These are phyloP conservation scores for Orycteropus afer DNA, from an alignment of 2,113 vertebrate species.

Conservation along the genomic window DNA sequence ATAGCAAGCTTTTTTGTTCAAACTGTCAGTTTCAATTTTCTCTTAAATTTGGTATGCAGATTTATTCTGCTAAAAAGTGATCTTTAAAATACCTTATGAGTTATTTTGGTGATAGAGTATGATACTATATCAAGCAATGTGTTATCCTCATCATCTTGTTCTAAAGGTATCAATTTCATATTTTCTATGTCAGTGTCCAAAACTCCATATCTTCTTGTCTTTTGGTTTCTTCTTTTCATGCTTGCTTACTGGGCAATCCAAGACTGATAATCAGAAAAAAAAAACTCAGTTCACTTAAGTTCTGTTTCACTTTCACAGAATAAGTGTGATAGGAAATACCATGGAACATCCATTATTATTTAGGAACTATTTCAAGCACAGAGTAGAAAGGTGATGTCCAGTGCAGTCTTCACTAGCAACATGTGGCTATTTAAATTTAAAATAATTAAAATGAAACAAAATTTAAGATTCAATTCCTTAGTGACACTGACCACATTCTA, in stretches of 20 bases:
- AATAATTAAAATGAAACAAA: conserved; percentile 29
- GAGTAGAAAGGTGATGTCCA: background rate
- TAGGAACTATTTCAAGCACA: background rate
- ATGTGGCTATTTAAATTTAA: background rate
- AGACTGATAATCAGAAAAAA: too few relatives aligned
- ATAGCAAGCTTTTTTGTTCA: background rate
- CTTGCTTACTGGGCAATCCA: too few relatives aligned
- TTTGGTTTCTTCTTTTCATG: conserved; percentile 86
- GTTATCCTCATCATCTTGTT: conserved; percentile 89
- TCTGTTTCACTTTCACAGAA: too few relatives aligned
- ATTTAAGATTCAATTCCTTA: background rate
- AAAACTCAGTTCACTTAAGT: too few relatives aligned
- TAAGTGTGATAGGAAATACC: too few relatives aligned
- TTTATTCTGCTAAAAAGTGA: background rate
- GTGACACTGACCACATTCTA: background rate
- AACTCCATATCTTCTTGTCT: conserved; percentile 88
- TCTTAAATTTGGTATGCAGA: background rate
- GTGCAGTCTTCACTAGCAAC: background rate
- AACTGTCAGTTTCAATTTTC: background rate
- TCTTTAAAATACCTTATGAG: background rate
- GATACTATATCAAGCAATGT: background rate
- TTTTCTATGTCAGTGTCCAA: conserved; percentile 89
- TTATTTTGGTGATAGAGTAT: background rate
- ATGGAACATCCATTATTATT: background rate
- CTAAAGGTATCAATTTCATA: conserved; percentile 88